Percentiles rank a stretch among this genome's conserved stretches.
Conservation (phyloP, 30 jellyfish, hydroid and myxozoan genomes). For the Chrysaora quinquecirrha region DNA sequence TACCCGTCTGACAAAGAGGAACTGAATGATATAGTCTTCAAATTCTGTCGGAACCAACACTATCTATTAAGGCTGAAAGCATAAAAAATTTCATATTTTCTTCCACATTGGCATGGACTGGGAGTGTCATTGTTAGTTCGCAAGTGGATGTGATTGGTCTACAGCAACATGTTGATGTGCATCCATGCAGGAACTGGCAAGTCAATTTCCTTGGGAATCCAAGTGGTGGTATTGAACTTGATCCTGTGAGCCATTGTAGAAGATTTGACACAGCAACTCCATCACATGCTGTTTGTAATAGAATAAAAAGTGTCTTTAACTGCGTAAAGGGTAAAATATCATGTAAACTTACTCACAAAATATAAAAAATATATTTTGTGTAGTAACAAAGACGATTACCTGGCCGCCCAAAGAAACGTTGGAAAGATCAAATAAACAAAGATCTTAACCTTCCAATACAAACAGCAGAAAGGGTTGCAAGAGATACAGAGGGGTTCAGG, state of each 20-base stretch:
- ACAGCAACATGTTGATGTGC: slow-evolving; percentile 2
- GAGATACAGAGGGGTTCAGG: too few species aligned
- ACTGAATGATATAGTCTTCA: too few species aligned
- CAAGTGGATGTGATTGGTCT: slow-evolving; percentile 16
- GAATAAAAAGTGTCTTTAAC: too few species aligned
- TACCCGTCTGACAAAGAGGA: too few species aligned
- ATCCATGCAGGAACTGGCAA: not conserved
- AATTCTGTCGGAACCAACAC: not conserved
- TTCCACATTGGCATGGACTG: not conserved
- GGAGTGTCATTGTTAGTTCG: slow-evolving; percentile 11
- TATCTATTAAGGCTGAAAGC: not conserved
- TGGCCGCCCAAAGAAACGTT: too few species aligned
- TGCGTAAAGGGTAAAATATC: too few species aligned
- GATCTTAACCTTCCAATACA: too few species aligned
- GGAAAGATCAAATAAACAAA: too few species aligned
- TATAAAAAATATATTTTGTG: too few species aligned
- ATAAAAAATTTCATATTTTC: not conserved
- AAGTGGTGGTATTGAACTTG: slow-evolving; percentile 10
- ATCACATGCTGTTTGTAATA: not conserved
- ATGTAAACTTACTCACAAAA: too few species aligned
- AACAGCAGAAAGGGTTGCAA: too few species aligned
- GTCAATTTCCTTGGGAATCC: slow-evolving; percentile 17
- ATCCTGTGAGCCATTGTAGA: slow-evolving; percentile 6
- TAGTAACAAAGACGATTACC: too few species aligned
- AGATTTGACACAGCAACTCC: slow-evolving; percentile 4